A percentile compares a stretch with the other conserved stretches of the same genome.
These are phyloP conservation scores for Loxodonta africana DNA, from an alignment of 2,113 vertebrate species.

Conservation along the genomic window DNA sequence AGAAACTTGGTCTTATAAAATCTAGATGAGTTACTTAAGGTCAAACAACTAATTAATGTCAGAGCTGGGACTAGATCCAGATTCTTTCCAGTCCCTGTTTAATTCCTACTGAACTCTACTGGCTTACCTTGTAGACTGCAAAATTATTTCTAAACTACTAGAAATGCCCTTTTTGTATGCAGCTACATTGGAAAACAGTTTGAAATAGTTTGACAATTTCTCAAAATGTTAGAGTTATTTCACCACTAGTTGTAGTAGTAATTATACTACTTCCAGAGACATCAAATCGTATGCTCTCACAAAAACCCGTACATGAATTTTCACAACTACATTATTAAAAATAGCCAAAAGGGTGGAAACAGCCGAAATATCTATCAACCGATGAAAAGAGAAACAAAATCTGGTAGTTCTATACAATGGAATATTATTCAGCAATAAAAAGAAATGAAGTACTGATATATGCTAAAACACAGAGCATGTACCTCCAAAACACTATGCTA, in stretches of 20 bases:
- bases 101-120: constrained; percentile 48
- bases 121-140: neutral
- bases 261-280: neutral
- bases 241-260: neutral
- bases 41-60: constrained; percentile 75
- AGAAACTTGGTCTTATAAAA: constrained; percentile 60
- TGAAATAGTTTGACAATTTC: neutral
- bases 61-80: constrained; percentile 47
- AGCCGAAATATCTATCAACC: too few species aligned
- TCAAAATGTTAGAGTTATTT: neutral
- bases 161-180: neutral
- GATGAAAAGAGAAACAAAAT: neutral
- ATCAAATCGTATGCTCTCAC: neutral
- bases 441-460: neutral
- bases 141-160: constrained; percentile 54
- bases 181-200: neutral
- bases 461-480: too few species aligned
- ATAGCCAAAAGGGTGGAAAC: neutral
- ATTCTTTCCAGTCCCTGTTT: neutral
- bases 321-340: neutral
- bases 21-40: constrained; percentile 78
- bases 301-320: neutral
- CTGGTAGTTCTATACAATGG: fast-evolving
- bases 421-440: neutral
- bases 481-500: neutral